These are phyloP conservation scores for Leptatherina wallacei DNA, from an alignment of 2,797 vertebrate genomes.

Conservation along the genomic window DNA sequence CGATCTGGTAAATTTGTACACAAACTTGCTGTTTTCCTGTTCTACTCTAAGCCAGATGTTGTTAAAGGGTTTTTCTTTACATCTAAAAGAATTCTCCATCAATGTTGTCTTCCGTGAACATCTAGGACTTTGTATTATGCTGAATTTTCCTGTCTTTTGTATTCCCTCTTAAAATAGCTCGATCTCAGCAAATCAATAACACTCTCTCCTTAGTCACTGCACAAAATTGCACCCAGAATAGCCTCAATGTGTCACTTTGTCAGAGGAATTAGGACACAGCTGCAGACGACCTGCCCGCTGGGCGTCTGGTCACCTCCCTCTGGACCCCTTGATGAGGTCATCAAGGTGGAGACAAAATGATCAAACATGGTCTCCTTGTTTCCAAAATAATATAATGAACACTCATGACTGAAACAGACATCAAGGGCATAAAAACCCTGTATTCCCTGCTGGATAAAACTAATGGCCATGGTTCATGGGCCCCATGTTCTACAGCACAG, in stretches of 20 bases:
- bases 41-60: not conserved
- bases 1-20: not conserved
- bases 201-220: not conserved
- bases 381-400: slow-evolving; percentile 1
- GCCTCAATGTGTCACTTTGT: slow-evolving; percentile 51
- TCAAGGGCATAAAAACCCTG: not conserved
- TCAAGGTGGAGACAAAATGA: slow-evolving; percentile 30
- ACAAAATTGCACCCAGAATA: slow-evolving; percentile 14
- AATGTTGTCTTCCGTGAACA: too few relatives aligned
- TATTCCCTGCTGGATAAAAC: slow-evolving; percentile 16
- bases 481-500: not conserved
- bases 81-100: not conserved
- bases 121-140: not conserved
- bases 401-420: slow-evolving; percentile 26
- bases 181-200: slow-evolving; percentile 17
- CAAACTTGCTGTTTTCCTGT: not conserved
- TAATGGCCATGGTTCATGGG: not conserved
- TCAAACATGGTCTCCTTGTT: slow-evolving; percentile 22
- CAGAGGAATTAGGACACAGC: slow-evolving; percentile 43
- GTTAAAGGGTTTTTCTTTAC: not conserved
- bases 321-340: slow-evolving; percentile 5
- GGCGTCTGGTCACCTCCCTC: slow-evolving; percentile 30
- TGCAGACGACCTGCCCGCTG: slow-evolving; percentile 28
- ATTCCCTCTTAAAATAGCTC: not conserved
- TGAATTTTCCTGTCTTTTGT: not conserved